Evolutionary conservation across 2,888 invertebrate species (phyloP).

Genomic region (Chaetoderma sp.): DNA sequence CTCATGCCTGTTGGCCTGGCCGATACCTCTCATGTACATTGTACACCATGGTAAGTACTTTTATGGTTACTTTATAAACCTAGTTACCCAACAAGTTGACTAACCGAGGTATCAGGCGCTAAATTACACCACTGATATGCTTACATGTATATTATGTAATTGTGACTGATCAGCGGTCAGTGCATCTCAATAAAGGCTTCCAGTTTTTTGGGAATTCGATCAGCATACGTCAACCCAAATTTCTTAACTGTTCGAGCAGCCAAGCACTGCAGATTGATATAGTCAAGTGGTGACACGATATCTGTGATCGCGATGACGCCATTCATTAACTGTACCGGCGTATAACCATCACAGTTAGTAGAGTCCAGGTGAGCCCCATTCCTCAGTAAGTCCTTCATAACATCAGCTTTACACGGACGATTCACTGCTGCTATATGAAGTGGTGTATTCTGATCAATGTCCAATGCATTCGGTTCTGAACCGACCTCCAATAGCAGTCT

Average conservation of each 20-base stretch:
- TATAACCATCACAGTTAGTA: constrained; percentile 59
- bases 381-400: constrained; percentile 80
- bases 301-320: constrained; percentile 56
- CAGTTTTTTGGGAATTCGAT: constrained; percentile 57
- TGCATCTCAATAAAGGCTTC: constrained; percentile 66
- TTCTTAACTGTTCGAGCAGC: constrained; percentile 75
- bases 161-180: too few species aligned
- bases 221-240: constrained; percentile 72
- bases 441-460: constrained; percentile 88
- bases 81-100: too few species aligned
- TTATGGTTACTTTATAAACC: too few species aligned
- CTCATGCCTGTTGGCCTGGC: too few species aligned
- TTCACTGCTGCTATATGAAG: constrained; percentile 84
- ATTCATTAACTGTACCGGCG: constrained; percentile 60
- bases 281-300: constrained; percentile 60
- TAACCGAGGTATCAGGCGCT: too few species aligned
- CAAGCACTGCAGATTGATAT: constrained; percentile 63
- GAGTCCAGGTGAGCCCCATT: constrained; percentile 89
- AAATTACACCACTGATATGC: too few species aligned
- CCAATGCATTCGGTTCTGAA: constrained; percentile 82
- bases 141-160: too few species aligned
- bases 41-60: too few species aligned
- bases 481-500: constrained; percentile 84
- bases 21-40: too few species aligned
- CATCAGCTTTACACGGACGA: constrained; percentile 79